These are phyloP conservation scores for Syngnathoides biaculeatus DNA, from an alignment of 2,113 vertebrate genomes.

Conservation along the genomic window DNA sequence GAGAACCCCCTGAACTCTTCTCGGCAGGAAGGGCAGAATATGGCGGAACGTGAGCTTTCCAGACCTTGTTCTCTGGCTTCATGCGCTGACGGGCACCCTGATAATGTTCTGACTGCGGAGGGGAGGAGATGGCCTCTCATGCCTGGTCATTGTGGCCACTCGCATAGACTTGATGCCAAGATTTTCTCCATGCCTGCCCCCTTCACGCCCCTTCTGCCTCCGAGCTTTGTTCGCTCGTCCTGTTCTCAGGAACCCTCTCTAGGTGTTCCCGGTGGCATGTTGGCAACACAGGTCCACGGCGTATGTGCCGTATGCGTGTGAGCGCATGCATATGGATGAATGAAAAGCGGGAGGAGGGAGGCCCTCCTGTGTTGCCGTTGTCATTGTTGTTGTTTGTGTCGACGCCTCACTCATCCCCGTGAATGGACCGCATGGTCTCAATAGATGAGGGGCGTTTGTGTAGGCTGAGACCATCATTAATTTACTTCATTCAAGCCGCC, in stretches of 20 bases:
- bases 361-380: slow-evolving; percentile 66
- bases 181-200: slow-evolving; percentile 44
- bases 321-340: slow-evolving; percentile 59
- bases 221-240: slow-evolving; percentile 56
- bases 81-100: slow-evolving; percentile 55
- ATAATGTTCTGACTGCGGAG: slow-evolving; percentile 58
- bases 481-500: slow-evolving; percentile 64
- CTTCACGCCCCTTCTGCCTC: slow-evolving; percentile 57
- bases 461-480: slow-evolving; percentile 69
- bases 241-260: slow-evolving; percentile 71
- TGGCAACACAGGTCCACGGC: slow-evolving; percentile 50
- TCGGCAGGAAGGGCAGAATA: slow-evolving; percentile 25
- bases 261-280: slow-evolving; percentile 65
- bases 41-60: slow-evolving; percentile 48
- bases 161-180: slow-evolving; percentile 68
- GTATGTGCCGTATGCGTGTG: slow-evolving; percentile 56
- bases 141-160: slow-evolving; percentile 51
- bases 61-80: slow-evolving; percentile 52
- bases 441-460: slow-evolving; percentile 66
- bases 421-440: slow-evolving; percentile 65
- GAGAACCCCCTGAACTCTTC: slow-evolving; percentile 42
- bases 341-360: slow-evolving; percentile 57
- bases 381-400: slow-evolving; percentile 68
- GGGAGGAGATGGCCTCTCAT: slow-evolving; percentile 61
- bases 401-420: slow-evolving; percentile 71